Base-by-base conservation (phyloP, 2,888 invertebrate genomes). In the Drosophila seclusa region DNA sequence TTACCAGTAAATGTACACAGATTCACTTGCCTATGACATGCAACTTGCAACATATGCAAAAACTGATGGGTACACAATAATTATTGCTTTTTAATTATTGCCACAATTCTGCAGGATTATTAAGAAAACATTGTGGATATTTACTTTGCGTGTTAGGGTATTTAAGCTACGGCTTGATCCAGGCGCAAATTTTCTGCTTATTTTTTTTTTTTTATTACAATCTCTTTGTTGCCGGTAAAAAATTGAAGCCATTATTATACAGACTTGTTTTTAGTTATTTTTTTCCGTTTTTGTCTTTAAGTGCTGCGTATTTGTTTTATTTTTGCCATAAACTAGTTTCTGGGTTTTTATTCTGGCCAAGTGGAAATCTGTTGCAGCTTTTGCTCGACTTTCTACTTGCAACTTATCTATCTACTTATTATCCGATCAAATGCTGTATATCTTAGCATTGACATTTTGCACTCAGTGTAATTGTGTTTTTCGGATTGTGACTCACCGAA, bases 241-340 rank as follows among this genome's bases (percentile, higher is more conserved):
- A 83, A 88, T 88, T 88, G 83, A 80, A 83, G 85, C 79, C 83
- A 87, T 87, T 87, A 90, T 89, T 77, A 83, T 80, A 70, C 32
- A 63, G 78, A 70, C 65, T 73, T 54, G 63, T 76, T 65, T 76
- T 59, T 53, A 40, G 32, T 70, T 45, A 11, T 18, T 57, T 66
- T n/a, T 55, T 72, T 54, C 27, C 55, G 52, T 62, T 68, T 60
- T 38, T 45, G 65, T 61, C 29, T 24, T 45, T 45, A 45, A 21
- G 13, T 45, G 62, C 59, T 70, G 66, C 70, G 66, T 76, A 68
- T 69, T 77, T 60, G 53, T 13, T 67, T 55, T 34, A 45, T 45
- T 54, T 45, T 60, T 45, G 52, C 40, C 69, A 87, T 71, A 83
- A 90, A 90, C 89, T 78, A 78, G 90, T 90, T 90, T 76, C 62